Conservation (phyloP, 1,140 invertebrate species). For the Listronotus bonariensis region DNA sequence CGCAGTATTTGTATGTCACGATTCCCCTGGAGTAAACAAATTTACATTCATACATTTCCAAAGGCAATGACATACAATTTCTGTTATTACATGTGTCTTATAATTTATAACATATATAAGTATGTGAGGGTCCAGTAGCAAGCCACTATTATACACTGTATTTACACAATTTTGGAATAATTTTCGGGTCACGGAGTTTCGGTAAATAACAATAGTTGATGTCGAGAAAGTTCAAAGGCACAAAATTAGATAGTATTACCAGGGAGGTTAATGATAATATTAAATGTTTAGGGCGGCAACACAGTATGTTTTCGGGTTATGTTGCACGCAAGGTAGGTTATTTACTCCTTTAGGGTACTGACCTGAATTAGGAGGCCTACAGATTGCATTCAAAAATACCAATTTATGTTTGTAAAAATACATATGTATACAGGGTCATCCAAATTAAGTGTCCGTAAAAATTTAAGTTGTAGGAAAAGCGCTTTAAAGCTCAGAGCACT, state of each 20-base stretch:
- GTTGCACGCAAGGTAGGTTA: conserved; percentile 16
- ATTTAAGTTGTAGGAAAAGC: too few relatives aligned
- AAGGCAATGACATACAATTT: conserved; percentile 9
- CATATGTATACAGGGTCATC: too few relatives aligned
- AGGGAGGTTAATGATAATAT: conserved; percentile 19
- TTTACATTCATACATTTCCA: conserved; percentile 13
- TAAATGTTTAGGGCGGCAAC: conserved; percentile 1
- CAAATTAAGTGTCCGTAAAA: too few relatives aligned
- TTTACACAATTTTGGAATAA: conserved; percentile 21
- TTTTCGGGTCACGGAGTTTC: conserved; percentile 15
- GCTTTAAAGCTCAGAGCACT: too few relatives aligned
- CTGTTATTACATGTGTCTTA: conserved; percentile 17
- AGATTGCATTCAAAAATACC: too few relatives aligned
- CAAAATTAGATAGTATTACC: conserved; percentile 19
- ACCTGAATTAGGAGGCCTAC: neutral
- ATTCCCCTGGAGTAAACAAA: conserved; percentile 12
- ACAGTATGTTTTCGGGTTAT: conserved; percentile 4
- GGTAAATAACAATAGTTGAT: conserved; percentile 18
- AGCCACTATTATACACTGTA: conserved; percentile 6
- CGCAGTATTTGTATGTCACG: conserved; percentile 2
- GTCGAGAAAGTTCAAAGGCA: conserved; percentile 18
- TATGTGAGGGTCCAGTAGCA: neutral
- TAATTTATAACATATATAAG: conserved; percentile 4
- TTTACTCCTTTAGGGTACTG: conserved; percentile 16
- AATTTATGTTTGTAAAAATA: too few relatives aligned